Conservation (phyloP, 1,140 invertebrate genomes). For the Hydropsyche tenuis region DNA sequence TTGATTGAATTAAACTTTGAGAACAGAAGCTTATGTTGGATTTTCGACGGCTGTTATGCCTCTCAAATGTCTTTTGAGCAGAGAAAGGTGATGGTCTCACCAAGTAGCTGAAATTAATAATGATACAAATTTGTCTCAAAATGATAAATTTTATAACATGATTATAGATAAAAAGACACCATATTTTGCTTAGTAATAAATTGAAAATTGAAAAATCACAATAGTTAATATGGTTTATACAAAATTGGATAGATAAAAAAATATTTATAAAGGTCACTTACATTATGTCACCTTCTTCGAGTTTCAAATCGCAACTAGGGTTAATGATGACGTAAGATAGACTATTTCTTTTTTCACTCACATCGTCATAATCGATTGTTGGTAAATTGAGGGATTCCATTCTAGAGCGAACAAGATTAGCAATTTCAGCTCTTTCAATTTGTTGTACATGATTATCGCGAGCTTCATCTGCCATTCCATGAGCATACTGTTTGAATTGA, state of each 20-base stretch:
- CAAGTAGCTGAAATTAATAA: conserved; percentile 76
- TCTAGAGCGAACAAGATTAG: conserved; percentile 89
- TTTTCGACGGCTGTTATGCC: conserved; percentile 88
- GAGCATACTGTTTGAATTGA: conserved; percentile 69
- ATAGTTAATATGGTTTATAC: no score
- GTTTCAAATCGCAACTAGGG: conserved; percentile 94
- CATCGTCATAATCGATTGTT: conserved; percentile 89
- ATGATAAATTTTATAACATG: background rate
- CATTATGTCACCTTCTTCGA: conserved; percentile 96
- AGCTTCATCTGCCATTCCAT: conserved; percentile 82
- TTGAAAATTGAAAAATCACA: no score
- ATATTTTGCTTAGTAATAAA: no score
- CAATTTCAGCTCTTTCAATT: conserved; percentile 93
- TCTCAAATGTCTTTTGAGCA: conserved; percentile 91
- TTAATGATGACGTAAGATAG: conserved; percentile 99
- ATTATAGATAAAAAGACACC: no score
- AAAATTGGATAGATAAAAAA: no score
- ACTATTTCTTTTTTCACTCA: conserved; percentile 88
- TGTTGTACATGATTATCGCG: conserved; percentile 86
- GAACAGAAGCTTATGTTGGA: conserved; percentile 91
- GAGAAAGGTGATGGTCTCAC: conserved; percentile 90
- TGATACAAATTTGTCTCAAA: no score
- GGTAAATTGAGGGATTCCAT: conserved; percentile 94
- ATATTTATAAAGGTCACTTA: conserved; percentile 65
- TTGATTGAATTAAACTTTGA: conserved; percentile 72